Evolutionary conservation across 2,888 invertebrate species (phyloP).

Genomic region (Ornithoptera priamus): DNA sequence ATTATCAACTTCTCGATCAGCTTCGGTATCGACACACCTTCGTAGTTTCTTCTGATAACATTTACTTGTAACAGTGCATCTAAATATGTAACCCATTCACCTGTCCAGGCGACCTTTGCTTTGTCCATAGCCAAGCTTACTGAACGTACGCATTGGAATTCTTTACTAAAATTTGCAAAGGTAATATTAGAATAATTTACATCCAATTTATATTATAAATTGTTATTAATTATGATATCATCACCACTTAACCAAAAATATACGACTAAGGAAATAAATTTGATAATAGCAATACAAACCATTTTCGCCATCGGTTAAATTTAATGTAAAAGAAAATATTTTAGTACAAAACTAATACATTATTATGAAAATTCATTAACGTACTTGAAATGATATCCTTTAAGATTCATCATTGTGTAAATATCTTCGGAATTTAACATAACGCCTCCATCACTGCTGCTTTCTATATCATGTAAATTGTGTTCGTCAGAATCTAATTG

Average conservation of each 20-base stretch:
- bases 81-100: slow-evolving; percentile 15
- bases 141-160: slow-evolving; percentile 7
- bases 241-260: no score
- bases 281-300: no score
- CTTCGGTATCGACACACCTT: slow-evolving; percentile 12
- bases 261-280: no score
- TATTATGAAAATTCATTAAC: background rate
- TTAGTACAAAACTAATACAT: no score
- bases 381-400: slow-evolving; percentile 6
- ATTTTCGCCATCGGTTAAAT: no score
- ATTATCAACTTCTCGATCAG: slow-evolving; percentile 9
- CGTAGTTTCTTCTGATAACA: slow-evolving; percentile 3
- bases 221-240: no score
- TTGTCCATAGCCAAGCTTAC: slow-evolving; percentile 6
- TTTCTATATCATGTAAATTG: background rate
- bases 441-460: background rate
- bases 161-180: background rate
- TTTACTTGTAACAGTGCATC: slow-evolving; percentile 12
- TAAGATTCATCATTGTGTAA: background rate
- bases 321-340: no score
- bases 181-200: background rate
- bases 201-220: no score
- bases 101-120: slow-evolving; percentile 7
- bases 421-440: slow-evolving; percentile 1
- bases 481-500: background rate